A percentile compares a stretch with the other conserved stretches of the same genome.
phyloP scores from a whole-genome alignment of 2,888 invertebrate genomes.

The Xylota segnis region DNA sequence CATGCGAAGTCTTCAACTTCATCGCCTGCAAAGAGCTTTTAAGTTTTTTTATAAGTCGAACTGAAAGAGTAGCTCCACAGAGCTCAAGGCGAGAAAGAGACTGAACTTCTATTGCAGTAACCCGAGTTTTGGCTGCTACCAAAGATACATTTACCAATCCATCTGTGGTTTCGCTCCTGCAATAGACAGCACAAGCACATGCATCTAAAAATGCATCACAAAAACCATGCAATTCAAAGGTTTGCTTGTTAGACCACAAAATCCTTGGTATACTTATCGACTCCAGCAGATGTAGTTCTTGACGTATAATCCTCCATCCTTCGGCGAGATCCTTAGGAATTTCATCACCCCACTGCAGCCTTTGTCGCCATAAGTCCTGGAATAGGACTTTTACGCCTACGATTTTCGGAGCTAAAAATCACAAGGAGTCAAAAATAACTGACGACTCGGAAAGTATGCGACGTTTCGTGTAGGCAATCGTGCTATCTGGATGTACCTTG shows the following conservation, averaged over 20 bases:
- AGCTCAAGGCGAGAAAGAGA: too few relatives aligned
- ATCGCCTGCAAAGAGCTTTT: too few relatives aligned
- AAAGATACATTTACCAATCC: slow-evolving; percentile 11
- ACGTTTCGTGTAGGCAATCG: slow-evolving; percentile 14
- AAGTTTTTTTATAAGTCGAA: too few relatives aligned
- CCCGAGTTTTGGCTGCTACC: slow-evolving; percentile 41
- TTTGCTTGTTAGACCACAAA: slow-evolving; percentile 7
- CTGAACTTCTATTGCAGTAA: slow-evolving; percentile 32
- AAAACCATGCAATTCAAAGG: slow-evolving; percentile 30
- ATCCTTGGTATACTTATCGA: too few relatives aligned
- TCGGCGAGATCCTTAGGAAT: slow-evolving; percentile 9
- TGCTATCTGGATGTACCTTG: neutral
- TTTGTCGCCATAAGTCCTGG: slow-evolving; percentile 25
- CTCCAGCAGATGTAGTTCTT: too few relatives aligned
- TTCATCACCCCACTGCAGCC: slow-evolving; percentile 5
- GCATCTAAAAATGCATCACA: slow-evolving; percentile 47
- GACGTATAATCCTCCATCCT: slow-evolving; percentile 23
- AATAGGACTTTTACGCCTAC: slow-evolving; percentile 21
- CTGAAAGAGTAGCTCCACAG: too few relatives aligned
- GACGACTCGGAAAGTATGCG: slow-evolving; percentile 24
- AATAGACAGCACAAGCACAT: slow-evolving; percentile 22
- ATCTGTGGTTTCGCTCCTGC: slow-evolving; percentile 6
- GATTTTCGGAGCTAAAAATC: slow-evolving; percentile 22
- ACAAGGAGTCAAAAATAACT: slow-evolving; percentile 18
- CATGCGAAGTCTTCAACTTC: too few relatives aligned